Evolutionary conservation across 2,888 invertebrate genomes (phyloP), one percentile per base, ranked within the genome.

Genomic region (Noctua fimbriata): DNA sequence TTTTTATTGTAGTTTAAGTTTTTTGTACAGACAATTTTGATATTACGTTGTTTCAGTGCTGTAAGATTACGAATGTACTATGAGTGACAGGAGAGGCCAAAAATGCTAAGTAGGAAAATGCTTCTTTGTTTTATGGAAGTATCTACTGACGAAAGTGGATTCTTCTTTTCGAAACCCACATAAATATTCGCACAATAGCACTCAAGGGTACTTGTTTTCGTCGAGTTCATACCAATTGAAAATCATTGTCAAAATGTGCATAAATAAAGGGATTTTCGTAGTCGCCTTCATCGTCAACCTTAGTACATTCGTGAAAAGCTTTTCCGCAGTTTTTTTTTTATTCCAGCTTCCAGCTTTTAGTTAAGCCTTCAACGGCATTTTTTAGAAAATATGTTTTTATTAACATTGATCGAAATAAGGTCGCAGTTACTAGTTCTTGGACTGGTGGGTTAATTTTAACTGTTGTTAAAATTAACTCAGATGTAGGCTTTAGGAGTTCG

Each of bases 21-120:
- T 90, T 92, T 92, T 95, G 94, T 95, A 94, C 93, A 95, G 93
- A 93, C 87, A 91, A 92, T 84, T 85, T 86, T 85, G 84, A 92
- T 92, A 92, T 89, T 91, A 93, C 88, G 87, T 92, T 92, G 92
- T 94, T 92, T 89, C 91, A 91, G 87, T 89, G 88, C 88, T 90
- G 85, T 85, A 67, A 49, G 58, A 79, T 80, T 74, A 81, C 49
- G 78, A 83, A 86, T 89, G 89, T 89, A 88, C 86, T 89, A 79
- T 47, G 83, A 55, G 41, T 74, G 79, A 21, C n/a, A 28, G 5
- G 5, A 28, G 2, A 52, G 10, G 24, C 49, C 4, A 24, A n/a
- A 65, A 36, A 58, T 70, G 28, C 2, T 16, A 9, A 41, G 1
- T 18, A 52, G 10, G 21, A 49, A 69, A 63, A 16, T 69, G 14